A percentile compares a stretch with the other conserved stretches of the same genome.
phyloP scores from a whole-genome alignment of 1,140 invertebrate genomes.

The Polypedilum vanderplanki region DNA sequence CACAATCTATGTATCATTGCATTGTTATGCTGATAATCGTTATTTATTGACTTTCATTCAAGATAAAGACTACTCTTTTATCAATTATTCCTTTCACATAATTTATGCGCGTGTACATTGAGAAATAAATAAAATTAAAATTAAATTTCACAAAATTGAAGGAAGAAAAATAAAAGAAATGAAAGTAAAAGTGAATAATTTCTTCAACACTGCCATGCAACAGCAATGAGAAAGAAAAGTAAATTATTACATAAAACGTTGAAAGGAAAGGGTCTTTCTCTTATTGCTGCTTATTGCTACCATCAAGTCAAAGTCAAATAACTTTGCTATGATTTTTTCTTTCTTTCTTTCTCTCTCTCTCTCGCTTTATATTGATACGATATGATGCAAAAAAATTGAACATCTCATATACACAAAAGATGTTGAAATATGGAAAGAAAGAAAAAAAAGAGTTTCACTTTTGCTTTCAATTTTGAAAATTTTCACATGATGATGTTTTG shows the following conservation, averaged over 20 bases:
- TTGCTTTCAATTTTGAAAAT: constrained; percentile 21
- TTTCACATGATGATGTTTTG: constrained; percentile 10
- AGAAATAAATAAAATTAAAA: background rate
- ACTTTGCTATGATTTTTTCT: background rate
- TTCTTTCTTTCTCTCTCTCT: background rate
- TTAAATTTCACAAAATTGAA: constrained; percentile 10
- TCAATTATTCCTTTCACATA: too few species aligned
- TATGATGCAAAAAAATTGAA: constrained; percentile 18
- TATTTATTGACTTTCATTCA: too few species aligned
- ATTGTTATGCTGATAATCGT: too few species aligned
- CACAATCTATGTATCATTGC: background rate
- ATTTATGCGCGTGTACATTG: too few species aligned
- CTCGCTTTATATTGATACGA: background rate
- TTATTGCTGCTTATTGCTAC: too few species aligned
- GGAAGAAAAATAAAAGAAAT: background rate
- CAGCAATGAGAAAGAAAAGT: background rate
- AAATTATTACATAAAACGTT: constrained; percentile 14
- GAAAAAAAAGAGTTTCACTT: background rate
- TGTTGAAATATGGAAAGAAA: background rate
- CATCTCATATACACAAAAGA: background rate
- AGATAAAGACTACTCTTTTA: too few species aligned
- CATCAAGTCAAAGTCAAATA: too few species aligned
- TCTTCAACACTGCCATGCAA: background rate
- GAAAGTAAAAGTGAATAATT: constrained; percentile 19
- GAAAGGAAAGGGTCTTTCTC: background rate